Evolutionary conservation across 1,140 invertebrate species (phyloP).

Genomic region (Rhopalosiphum padi): DNA sequence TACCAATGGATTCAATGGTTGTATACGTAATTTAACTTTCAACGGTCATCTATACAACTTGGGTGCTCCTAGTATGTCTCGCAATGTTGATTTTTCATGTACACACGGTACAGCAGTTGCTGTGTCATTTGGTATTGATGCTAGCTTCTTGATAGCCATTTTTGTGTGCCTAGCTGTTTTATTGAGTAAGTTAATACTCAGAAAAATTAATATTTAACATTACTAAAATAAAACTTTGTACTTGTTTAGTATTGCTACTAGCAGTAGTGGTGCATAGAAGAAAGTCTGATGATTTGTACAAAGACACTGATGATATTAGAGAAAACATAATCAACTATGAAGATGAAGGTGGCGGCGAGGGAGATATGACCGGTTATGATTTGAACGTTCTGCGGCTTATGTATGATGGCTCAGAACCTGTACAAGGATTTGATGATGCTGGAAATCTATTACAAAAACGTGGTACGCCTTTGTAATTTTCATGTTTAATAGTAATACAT

Average conservation of each 20-base stretch:
- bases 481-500: neutral
- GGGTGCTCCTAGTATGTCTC: constrained; percentile 73
- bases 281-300: constrained; percentile 84
- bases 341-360: constrained; percentile 95
- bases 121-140: constrained; percentile 80
- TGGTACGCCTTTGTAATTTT: neutral
- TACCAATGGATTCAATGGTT: constrained; percentile 77
- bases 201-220: neutral
- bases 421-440: constrained; percentile 39
- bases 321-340: constrained; percentile 98
- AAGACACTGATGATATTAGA: constrained; percentile 93
- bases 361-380: constrained; percentile 91
- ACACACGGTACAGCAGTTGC: constrained; percentile 74
- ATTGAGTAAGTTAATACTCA: constrained; percentile 67
- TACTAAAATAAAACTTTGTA: neutral
- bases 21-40: constrained; percentile 84
- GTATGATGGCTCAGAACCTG: constrained; percentile 67
- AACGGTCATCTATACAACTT: constrained; percentile 81
- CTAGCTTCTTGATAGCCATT: constrained; percentile 84
- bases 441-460: constrained; percentile 41
- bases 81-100: constrained; percentile 73
- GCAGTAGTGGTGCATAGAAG: constrained; percentile 86
- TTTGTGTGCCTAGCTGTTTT: constrained; percentile 79
- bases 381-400: constrained; percentile 83
- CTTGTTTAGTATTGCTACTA: constrained; percentile 76